Evolutionary conservation across 2,113 vertebrate species (phyloP).

Genomic region (Lathamus discolor): DNA sequence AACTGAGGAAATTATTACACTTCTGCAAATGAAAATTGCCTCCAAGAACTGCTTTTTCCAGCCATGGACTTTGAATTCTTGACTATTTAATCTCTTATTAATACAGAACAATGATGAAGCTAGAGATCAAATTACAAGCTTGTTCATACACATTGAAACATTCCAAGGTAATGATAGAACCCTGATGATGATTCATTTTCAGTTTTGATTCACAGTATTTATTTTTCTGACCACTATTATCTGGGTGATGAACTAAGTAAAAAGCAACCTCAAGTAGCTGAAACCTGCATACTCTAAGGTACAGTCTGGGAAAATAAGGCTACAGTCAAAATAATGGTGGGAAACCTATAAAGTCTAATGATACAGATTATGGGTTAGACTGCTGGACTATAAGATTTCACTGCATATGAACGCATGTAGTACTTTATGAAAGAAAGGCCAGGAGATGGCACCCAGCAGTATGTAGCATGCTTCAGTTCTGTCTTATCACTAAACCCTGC

Average conservation of each 20-base stretch:
- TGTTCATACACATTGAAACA: background rate
- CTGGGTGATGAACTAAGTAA: constrained; percentile 20
- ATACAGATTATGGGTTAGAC: background rate
- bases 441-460: background rate
- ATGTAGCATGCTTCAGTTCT: background rate
- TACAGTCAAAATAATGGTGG: background rate
- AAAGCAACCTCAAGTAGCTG: constrained; percentile 8
- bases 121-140: background rate
- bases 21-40: background rate
- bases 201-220: constrained; percentile 29
- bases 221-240: background rate
- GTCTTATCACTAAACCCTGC: background rate
- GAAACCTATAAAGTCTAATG: background rate
- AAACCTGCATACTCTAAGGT: background rate
- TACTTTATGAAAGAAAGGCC: background rate
- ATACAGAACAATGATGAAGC: background rate
- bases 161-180: background rate
- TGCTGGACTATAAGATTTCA: background rate
- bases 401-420: background rate
- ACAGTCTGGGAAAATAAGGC: background rate
- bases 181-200: background rate
- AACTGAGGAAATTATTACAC: background rate
- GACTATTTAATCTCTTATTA: background rate
- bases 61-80: background rate
- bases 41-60: background rate